Base-by-base conservation (phyloP, 2,113 vertebrate genomes). In the Trochalopteron elliotii region DNA sequence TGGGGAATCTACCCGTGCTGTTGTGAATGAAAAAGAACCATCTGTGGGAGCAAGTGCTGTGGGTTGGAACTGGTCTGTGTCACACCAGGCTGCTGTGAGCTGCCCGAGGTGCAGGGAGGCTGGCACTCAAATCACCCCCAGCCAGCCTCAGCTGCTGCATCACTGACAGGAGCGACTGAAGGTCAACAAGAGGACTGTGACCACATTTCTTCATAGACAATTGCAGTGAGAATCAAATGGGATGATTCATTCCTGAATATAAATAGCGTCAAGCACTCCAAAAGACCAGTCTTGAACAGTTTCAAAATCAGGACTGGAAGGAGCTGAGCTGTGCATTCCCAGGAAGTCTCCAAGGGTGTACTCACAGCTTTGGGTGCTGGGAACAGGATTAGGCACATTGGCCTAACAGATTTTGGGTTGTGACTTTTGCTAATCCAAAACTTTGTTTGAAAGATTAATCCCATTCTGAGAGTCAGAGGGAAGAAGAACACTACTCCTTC, bases 191-290 rank as follows among this genome's bases (percentile, higher is more conserved):
- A 67, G 40, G 68, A 70, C 67, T 44, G 35, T 19, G 64, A 63
- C 37, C 82, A 60, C 71, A 42, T 83, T 91, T 74, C 82, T 77
- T 68, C 40, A 52, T 6, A 52, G 78, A 28, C 50, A 76, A 90
- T 68, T 56, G 83, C 55, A 83, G 60, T 9, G 33, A 83, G 40
- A 83, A 77, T 18, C n/a, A 92, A 80, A 86, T 60, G 42, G 53
- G 64, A 71, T 87, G 71, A 94, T 88, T 96, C 64, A 94, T 60
- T 86, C 79, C n/a, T 67, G 57, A 82, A 42, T 59, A 94, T 82
- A 91, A 94, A 95, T 75, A 88, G 63, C 6, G 49, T 12, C 52
- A 67, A 70, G 64, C 44, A 42, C 22, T 80, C 30, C 59, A 80
- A 88, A 84, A 82, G 25, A 40, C 40, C 45, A 77, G 23, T 75